phyloP scores from a whole-genome alignment of 2,888 invertebrate genomes.

The Heliconius ethilla region DNA sequence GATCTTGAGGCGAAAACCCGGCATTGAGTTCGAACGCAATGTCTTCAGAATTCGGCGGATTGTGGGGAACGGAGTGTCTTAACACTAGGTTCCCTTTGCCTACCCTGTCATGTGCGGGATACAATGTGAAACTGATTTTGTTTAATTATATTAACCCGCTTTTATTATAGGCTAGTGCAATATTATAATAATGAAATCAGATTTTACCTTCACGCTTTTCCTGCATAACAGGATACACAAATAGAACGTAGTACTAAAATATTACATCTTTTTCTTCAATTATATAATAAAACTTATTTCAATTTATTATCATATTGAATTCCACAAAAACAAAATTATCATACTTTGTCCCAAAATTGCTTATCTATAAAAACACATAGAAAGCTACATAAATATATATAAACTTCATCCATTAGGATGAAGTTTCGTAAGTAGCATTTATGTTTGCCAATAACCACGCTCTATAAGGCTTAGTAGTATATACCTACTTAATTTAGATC shows the following conservation, averaged over 20 bases:
- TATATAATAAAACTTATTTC: not conserved
- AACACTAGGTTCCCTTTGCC: too few species aligned
- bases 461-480: not conserved
- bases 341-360: constrained; percentile 6
- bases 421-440: constrained; percentile 10
- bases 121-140: too few species aligned
- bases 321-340: not conserved
- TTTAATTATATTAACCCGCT: too few species aligned
- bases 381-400: not conserved
- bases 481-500: too few species aligned
- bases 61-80: too few species aligned
- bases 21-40: too few species aligned
- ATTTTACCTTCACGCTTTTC: not conserved
- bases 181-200: not conserved
- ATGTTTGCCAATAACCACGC: constrained; percentile 14
- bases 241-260: not conserved
- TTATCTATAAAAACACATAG: not conserved
- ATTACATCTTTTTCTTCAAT: too few species aligned
- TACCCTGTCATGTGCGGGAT: too few species aligned
- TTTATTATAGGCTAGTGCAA: too few species aligned
- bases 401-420: constrained; percentile 8
- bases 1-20: too few species aligned
- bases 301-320: constrained; percentile 12
- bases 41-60: too few species aligned
- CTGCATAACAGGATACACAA: not conserved